Percentiles rank a stretch among this genome's conserved stretches.
Evolutionary conservation across 2,797 vertebrate species (phyloP).

Genomic region (Aplochiton taeniatus): DNA sequence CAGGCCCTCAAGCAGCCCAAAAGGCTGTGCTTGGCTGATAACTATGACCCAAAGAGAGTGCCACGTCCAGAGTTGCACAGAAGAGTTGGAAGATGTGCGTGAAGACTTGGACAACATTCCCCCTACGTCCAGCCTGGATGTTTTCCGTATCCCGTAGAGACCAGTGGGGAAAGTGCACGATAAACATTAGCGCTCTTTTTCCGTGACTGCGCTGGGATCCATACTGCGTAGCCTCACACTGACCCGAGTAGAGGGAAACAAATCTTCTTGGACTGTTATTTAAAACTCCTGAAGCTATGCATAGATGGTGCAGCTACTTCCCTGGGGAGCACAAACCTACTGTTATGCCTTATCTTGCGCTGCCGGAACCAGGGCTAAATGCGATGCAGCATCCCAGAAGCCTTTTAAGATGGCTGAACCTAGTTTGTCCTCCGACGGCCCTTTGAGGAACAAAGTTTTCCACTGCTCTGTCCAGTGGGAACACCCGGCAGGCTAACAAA

Average conservation of each 20-base stretch:
- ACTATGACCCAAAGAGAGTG: too few relatives aligned
- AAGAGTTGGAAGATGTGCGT: conserved; percentile 1
- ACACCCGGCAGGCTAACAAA: conserved; percentile 17
- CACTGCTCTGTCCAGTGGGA: background rate
- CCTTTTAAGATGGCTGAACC: background rate
- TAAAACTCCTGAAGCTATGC: conserved; percentile 25
- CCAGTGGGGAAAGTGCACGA: too few relatives aligned
- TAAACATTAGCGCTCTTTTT: too few relatives aligned
- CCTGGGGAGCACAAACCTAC: background rate
- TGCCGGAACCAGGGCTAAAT: too few relatives aligned
- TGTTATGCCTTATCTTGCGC: too few relatives aligned
- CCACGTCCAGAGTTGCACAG: too few relatives aligned
- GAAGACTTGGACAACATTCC: conserved; percentile 38
- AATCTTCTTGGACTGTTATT: background rate
- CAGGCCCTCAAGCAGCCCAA: conserved; percentile 6
- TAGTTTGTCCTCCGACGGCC: conserved; percentile 23
- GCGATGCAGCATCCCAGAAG: background rate
- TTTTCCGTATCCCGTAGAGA: too few relatives aligned
- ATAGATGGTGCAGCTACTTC: conserved; percentile 25
- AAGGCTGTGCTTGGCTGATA: conserved; percentile 53
- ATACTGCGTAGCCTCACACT: background rate
- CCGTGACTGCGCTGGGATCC: background rate
- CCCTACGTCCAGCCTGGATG: too few relatives aligned
- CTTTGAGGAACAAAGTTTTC: conserved; percentile 17
- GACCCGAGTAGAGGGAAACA: background rate